Conservation (phyloP, 2,888 invertebrate genomes). For the Lithophane socia region DNA sequence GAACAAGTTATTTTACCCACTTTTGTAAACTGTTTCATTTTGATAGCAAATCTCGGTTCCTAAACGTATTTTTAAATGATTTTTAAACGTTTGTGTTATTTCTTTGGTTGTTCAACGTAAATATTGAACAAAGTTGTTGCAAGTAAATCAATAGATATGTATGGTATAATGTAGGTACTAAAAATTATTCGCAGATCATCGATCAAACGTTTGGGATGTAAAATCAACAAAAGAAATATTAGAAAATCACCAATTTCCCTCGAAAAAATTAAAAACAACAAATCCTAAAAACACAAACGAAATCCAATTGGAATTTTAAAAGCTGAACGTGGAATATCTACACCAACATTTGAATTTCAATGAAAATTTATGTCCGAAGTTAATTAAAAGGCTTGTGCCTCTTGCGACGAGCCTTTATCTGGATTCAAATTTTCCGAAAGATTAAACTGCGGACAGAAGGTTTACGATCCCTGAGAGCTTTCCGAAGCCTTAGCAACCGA, state of each 20-base stretch:
- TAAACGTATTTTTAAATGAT: conserved; percentile 8
- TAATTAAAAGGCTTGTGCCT: conserved; percentile 75
- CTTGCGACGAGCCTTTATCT: conserved; percentile 73
- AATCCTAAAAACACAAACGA: conserved; percentile 30
- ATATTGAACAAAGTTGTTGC: not conserved
- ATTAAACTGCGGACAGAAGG: conserved; percentile 80
- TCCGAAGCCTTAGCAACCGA: conserved; percentile 71
- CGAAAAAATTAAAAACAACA: conserved; percentile 18
- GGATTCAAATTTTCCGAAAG: conserved; percentile 80
- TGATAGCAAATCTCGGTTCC: conserved; percentile 5
- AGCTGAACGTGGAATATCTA: conserved; percentile 48
- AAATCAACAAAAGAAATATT: not conserved
- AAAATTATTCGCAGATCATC: not conserved
- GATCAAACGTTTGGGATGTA: not conserved
- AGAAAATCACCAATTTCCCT: not conserved
- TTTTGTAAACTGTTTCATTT: conserved; percentile 53
- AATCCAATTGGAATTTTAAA: conserved; percentile 36
- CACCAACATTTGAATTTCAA: conserved; percentile 59
- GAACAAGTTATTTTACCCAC: conserved; percentile 60
- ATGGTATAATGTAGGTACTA: not conserved
- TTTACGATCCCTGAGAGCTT: conserved; percentile 77
- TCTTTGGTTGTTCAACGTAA: not conserved
- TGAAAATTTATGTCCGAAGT: conserved; percentile 68
- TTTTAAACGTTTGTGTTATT: not conserved
- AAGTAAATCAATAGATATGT: not conserved